Base-by-base conservation (phyloP, 1,140 invertebrate genomes). In the Meloidogyne hapla region DNA sequence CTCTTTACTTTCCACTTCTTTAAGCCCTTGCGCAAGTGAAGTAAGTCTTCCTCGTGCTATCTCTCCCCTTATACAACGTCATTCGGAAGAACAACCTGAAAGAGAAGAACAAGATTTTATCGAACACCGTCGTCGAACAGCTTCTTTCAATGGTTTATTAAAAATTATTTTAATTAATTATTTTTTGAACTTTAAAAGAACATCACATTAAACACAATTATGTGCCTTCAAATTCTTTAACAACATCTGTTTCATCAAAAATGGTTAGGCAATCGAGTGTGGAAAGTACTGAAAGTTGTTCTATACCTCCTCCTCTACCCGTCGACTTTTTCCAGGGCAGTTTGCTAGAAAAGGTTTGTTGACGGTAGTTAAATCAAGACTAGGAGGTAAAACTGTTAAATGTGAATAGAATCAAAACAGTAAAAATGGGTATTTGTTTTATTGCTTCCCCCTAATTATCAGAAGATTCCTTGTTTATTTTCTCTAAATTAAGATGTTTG, bases 401-500 rank as follows among this genome's bases (percentile, higher is more conserved):
- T n/a, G n/a, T n/a, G n/a, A n/a, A n/a, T n/a, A n/a, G n/a, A n/a
- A n/a, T n/a, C n/a, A n/a, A n/a, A n/a, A n/a, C n/a, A n/a, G n/a
- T n/a, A n/a, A n/a, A n/a, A n/a, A n/a, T n/a, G n/a, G n/a, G n/a
- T n/a, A n/a, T n/a, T n/a, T n/a, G n/a, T n/a, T n/a, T n/a, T n/a
- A n/a, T n/a, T n/a, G n/a, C n/a, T n/a, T n/a, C n/a, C n/a, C n/a
- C n/a, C n/a, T n/a, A n/a, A n/a, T n/a, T n/a, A n/a, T n/a, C n/a
- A n/a, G n/a, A n/a, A n/a, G n/a, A n/a, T n/a, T n/a, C n/a, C n/a
- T n/a, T n/a, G n/a, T n/a, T 33, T 33, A 33, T 33, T 33, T 33
- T 33, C 9, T n/a, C n/a, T n/a, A n/a, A n/a, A 33, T 56, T 56
- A n/a, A 86, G 84, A 87, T 86, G 85, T 86, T 86, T 69, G 84